Base-by-base conservation (phyloP, 1,140 invertebrate species). In the Diprion similis region DNA sequence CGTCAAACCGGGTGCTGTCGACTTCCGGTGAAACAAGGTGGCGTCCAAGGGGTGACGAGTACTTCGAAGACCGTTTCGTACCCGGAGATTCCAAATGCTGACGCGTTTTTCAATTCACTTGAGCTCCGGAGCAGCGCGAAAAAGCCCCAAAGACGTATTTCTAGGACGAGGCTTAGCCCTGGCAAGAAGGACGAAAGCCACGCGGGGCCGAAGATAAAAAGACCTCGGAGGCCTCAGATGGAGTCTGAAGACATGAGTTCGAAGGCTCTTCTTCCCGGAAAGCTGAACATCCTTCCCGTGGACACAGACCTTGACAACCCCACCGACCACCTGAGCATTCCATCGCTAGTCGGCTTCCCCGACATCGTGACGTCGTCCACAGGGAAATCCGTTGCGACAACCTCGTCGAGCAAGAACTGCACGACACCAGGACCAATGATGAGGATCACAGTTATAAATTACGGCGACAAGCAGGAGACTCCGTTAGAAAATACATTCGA, bases 101-200 rank as follows among this genome's bases (percentile, higher is more conserved):
- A 95, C 80, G 91, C 95, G 15, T 96, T 97, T 81, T 97, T 97
- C 81, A 95, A 93, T 24, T 95, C 94, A 0, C 84, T 97, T 37
- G 94, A 96, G 82, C 84, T 97, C 15, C 94, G 95, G 82, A 95
- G 95, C 76, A 95, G 92, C 77, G 86, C 90, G 0, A 94, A 91
- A 78, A 87, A 89, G 72, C 89, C 85, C 51, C 83, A 89, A 2
- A 77, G 89, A 13, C 77, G 46, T 15, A 15, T 87, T 76, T 79
- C 81, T 77, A 81, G 88, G 79, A 81, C 76, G 65, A 51, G 80
- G 70, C 8, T 79, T 79, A 86, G 83, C 19, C 7, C 68, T 10
- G 18, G 83, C 37, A 3, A 80, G 78, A 1, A 78, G 77, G 10
- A 84, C 76, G 15, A 81, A 77, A 24, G 68, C 19, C 8, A 59